Percentiles rank a stretch among this genome's conserved stretches.
These are phyloP conservation scores for Acrossocheilus wenchowensis DNA, from an alignment of 2,797 vertebrate species.

Conservation along the genomic window DNA sequence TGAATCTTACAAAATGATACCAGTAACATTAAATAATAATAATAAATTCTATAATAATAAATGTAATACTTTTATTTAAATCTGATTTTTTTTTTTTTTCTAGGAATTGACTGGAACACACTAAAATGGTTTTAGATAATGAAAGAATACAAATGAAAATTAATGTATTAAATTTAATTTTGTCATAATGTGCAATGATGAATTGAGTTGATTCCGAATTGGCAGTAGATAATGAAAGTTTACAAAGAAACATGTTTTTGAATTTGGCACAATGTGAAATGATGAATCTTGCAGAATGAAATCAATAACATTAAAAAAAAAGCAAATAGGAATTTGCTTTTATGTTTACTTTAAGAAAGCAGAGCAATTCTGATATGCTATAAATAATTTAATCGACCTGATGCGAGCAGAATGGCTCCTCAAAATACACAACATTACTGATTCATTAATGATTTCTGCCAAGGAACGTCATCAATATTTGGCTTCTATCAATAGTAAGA, in stretches of 20 bases:
- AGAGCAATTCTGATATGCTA: neutral
- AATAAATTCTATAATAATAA: neutral
- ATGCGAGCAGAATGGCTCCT: neutral
- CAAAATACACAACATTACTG: neutral
- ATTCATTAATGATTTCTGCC: neutral
- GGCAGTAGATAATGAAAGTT: neutral
- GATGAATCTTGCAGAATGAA: neutral
- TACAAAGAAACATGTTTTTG: neutral
- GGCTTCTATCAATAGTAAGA: neutral
- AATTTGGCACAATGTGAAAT: neutral
- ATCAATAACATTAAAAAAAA: neutral
- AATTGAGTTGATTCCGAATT: neutral
- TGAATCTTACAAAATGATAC: neutral
- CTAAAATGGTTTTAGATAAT: too few relatives aligned
- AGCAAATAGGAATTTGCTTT: neutral
- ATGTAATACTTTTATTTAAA: too few relatives aligned
- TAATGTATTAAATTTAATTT: neutral
- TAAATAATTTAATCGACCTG: neutral
- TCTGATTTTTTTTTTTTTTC: neutral
- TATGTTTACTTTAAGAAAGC: neutral
- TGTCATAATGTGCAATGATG: neutral
- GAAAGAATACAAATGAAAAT: too few relatives aligned
- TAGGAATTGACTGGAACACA: neutral
- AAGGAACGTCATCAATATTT: neutral
- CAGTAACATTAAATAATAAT: neutral